Evolutionary conservation across 2,888 invertebrate species (phyloP).

Genomic region (Anaspis maculata): DNA sequence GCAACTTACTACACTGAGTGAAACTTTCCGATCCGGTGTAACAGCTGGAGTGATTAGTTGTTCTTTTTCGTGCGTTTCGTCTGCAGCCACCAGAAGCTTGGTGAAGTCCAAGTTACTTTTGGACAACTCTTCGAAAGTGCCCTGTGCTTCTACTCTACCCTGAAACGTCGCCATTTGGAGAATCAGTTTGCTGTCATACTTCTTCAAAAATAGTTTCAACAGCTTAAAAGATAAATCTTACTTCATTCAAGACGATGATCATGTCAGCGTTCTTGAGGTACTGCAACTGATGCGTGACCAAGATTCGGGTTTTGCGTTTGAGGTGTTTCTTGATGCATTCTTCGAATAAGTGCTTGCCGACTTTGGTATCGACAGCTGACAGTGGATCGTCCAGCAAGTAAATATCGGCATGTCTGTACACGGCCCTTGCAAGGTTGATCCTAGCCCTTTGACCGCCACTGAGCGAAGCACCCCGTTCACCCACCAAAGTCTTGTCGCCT

Average conservation of each 20-base stretch:
- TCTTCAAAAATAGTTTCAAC: too few species aligned
- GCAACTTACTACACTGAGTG: too few species aligned
- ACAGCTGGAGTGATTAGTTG: too few species aligned
- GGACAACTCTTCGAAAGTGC: conserved; percentile 51
- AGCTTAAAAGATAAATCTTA: conserved; percentile 25
- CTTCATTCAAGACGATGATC: conserved; percentile 47
- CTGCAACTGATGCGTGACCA: conserved; percentile 64
- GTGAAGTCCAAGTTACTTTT: conserved; percentile 54
- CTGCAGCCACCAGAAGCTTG: conserved; percentile 34
- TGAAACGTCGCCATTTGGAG: conserved; percentile 26
- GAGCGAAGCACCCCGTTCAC: conserved; percentile 65
- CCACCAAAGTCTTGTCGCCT: conserved; percentile 66
- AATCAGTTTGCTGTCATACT: neutral
- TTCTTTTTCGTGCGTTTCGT: conserved; percentile 22
- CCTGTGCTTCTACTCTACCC: conserved; percentile 51
- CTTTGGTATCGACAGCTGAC: conserved; percentile 68
- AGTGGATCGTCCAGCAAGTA: conserved; percentile 72
- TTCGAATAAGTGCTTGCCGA: conserved; percentile 63
- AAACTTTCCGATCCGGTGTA: too few species aligned
- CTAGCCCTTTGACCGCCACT: conserved; percentile 75
- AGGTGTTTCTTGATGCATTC: conserved; percentile 55
- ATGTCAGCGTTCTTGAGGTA: conserved; percentile 47
- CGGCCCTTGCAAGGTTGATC: conserved; percentile 64
- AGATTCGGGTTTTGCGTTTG: conserved; percentile 50
- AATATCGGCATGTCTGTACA: conserved; percentile 65